Evolutionary conservation across 1,140 invertebrate species (phyloP).

Genomic region (Trinorchestia longiramus): DNA sequence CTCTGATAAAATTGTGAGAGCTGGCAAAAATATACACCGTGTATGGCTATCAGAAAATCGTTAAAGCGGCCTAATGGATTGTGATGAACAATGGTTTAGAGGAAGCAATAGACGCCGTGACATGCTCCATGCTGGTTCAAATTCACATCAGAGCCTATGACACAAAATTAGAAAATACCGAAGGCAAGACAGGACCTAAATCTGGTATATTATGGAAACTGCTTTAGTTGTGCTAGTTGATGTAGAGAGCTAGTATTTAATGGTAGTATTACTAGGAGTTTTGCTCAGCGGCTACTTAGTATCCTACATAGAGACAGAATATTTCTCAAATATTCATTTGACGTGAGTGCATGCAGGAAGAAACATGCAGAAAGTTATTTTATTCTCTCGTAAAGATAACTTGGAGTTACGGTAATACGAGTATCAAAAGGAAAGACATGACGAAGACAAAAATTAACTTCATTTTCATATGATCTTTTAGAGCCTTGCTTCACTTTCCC

Average conservation of each 20-base stretch:
- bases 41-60: slow-evolving; percentile 30
- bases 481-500: too few relatives aligned
- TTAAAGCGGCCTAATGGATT: slow-evolving; percentile 34
- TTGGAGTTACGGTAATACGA: background rate
- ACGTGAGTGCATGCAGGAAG: background rate
- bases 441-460: too few relatives aligned
- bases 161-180: background rate
- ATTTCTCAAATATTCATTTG: background rate
- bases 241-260: background rate
- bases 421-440: background rate
- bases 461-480: too few relatives aligned
- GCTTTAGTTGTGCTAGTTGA: background rate
- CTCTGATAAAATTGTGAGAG: background rate
- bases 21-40: slow-evolving; percentile 24
- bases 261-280: background rate
- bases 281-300: background rate
- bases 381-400: background rate
- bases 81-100: slow-evolving; percentile 32
- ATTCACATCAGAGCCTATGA: slow-evolving; percentile 2
- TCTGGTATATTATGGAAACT: background rate
- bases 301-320: background rate
- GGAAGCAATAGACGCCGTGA: slow-evolving; percentile 16
- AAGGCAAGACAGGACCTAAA: background rate
- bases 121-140: background rate
- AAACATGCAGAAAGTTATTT: background rate